phyloP scores from a whole-genome alignment of 30 jellyfish, hydroid and myxozoan genomes.

The Chrysaora quinquecirrha region DNA sequence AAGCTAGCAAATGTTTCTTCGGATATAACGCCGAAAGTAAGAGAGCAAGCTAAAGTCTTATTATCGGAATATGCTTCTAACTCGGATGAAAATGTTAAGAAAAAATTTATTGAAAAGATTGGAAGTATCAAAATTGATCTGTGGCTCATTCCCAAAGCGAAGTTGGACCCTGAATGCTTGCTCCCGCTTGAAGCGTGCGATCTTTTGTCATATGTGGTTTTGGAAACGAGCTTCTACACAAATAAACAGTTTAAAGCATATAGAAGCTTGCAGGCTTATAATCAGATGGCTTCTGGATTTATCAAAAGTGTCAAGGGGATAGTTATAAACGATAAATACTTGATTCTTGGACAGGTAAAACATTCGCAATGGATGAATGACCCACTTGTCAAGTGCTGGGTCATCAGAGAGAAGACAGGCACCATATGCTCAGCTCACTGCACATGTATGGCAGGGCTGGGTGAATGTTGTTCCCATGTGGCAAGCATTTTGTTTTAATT shows the following conservation, averaged over 20 bases:
- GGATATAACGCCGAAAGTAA: constrained; percentile 1
- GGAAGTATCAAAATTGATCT: constrained; percentile 22
- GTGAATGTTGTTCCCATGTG: constrained; percentile 46
- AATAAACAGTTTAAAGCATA: constrained; percentile 22
- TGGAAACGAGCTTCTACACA: constrained; percentile 55
- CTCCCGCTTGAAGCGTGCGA: constrained; percentile 49
- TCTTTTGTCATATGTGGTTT: constrained; percentile 32
- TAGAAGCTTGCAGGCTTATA: constrained; percentile 45
- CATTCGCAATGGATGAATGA: constrained; percentile 59
- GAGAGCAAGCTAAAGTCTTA: not conserved
- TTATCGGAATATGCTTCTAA: constrained; percentile 7
- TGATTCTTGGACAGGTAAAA: constrained; percentile 35
- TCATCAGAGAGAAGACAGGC: constrained; percentile 16
- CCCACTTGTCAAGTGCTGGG: constrained; percentile 42
- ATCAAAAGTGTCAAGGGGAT: constrained; percentile 35
- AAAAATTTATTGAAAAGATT: constrained; percentile 21
- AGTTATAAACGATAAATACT: not conserved
- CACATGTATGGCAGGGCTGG: constrained; percentile 50
- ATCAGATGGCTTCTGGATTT: constrained; percentile 42
- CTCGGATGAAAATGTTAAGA: constrained; percentile 22
- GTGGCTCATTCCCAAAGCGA: not conserved
- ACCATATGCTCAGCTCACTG: constrained; percentile 46
- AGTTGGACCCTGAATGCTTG: constrained; percentile 50
- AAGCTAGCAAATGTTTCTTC: not conserved
- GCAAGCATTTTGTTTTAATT: constrained; percentile 51